Conservation (phyloP, 1,140 invertebrate genomes). For the Drosophila sp. region DNA sequence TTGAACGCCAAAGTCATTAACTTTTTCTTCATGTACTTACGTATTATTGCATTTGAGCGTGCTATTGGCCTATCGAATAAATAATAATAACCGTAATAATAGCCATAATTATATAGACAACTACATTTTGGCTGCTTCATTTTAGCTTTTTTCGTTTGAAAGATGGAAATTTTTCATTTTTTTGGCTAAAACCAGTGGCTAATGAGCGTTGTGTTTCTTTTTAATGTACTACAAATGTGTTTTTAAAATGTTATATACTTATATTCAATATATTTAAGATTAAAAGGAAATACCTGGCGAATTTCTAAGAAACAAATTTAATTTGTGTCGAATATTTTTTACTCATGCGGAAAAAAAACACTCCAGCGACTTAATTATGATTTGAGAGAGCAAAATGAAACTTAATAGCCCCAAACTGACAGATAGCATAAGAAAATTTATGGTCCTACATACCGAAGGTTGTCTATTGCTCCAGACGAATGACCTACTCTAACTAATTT, state of each 20-base stretch:
- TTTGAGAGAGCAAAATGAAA: too few relatives aligned
- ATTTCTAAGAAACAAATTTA: neutral
- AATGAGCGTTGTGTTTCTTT: neutral
- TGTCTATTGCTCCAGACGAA: too few relatives aligned
- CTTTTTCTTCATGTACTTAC: constrained; percentile 29
- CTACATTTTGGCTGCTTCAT: constrained; percentile 3
- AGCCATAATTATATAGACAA: constrained; percentile 8
- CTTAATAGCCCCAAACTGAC: too few relatives aligned
- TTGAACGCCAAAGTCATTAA: constrained; percentile 49
- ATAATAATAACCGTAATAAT: constrained; percentile 12
- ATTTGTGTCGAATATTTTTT: too few relatives aligned
- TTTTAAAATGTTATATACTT: neutral
- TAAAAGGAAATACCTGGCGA: neutral
- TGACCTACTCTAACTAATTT: too few relatives aligned
- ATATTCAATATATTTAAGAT: neutral
- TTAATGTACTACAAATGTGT: neutral
- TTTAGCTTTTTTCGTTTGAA: neutral
- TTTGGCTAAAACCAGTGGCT: neutral
- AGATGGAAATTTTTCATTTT: neutral
- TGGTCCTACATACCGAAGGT: too few relatives aligned
- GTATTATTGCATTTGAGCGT: constrained; percentile 29
- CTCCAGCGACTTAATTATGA: too few relatives aligned
- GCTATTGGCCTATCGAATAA: constrained; percentile 21
- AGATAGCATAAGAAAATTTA: too few relatives aligned
- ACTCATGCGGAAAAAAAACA: too few relatives aligned